These are phyloP conservation scores for Ciconia maguari DNA, from an alignment of 2,113 vertebrate genomes.

Conservation along the genomic window DNA sequence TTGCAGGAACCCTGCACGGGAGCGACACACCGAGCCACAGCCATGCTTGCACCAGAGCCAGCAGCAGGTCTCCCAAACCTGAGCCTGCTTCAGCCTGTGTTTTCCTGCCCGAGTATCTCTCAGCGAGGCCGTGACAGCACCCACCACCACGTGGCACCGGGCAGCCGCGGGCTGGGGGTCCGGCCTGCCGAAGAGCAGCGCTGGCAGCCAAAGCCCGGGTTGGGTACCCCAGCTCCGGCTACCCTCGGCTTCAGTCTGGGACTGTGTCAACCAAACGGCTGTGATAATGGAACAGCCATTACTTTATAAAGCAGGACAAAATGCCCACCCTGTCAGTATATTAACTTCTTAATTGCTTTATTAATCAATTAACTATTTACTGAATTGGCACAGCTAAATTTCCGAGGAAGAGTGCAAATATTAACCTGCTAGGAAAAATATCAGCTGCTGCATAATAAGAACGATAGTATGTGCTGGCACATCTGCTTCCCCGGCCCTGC, in stretches of 20 bases:
- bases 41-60: not conserved
- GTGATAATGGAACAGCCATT: not conserved
- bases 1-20: not conserved
- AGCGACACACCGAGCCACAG: fast-evolving
- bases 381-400: not conserved
- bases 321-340: not conserved
- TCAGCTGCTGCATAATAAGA: not conserved
- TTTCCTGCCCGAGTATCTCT: not conserved
- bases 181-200: not conserved
- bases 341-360: not conserved
- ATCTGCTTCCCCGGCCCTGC: too few species aligned
- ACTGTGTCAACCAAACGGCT: fast-evolving
- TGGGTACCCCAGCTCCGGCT: fast-evolving
- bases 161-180: not conserved
- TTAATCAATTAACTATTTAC: not conserved
- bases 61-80: not conserved
- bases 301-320: not conserved
- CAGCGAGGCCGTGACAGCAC: not conserved
- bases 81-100: fast-evolving
- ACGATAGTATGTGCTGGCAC: fast-evolving
- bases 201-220: not conserved
- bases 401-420: not conserved
- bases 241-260: not conserved
- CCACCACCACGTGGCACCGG: not conserved
- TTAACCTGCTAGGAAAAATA: not conserved